These are phyloP conservation scores for Acanthisitta chloris DNA, from an alignment of 2,113 vertebrate species.

Conservation along the genomic window DNA sequence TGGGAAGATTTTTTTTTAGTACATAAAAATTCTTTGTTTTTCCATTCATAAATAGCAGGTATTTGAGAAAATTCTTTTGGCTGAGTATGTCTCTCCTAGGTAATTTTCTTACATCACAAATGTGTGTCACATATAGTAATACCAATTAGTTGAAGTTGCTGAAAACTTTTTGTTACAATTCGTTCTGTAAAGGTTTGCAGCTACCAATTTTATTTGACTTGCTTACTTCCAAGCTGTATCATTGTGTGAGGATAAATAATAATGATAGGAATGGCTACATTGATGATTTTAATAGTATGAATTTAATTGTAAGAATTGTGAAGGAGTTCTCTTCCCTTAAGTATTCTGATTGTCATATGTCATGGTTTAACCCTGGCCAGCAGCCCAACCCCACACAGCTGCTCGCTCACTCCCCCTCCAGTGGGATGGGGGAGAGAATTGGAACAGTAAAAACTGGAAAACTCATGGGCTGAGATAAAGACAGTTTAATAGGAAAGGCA, in stretches of 20 bases:
- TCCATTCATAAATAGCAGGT: not conserved
- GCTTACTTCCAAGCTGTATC: not conserved
- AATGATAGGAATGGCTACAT: not conserved
- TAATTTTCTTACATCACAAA: not conserved
- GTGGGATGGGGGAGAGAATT: too few species aligned
- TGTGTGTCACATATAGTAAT: not conserved
- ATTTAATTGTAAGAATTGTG: not conserved
- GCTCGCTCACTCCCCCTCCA: too few species aligned
- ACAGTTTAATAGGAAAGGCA: too few species aligned
- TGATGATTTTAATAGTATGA: not conserved
- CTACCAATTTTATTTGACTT: not conserved
- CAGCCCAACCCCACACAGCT: too few species aligned
- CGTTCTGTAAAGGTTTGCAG: not conserved
- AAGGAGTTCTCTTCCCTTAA: not conserved
- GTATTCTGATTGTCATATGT: not conserved
- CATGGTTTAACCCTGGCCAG: too few species aligned
- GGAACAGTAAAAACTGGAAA: too few species aligned
- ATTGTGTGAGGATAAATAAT: not conserved
- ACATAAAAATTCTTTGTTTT: not conserved
- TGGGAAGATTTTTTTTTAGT: not conserved
- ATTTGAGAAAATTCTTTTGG: not conserved
- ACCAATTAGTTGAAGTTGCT: not conserved
- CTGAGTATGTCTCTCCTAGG: rapidly evolving
- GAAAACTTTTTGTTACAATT: not conserved
- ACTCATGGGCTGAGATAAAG: too few species aligned